Conservation (phyloP, 2,113 vertebrate genomes). For the Amblyornis subalaris region DNA sequence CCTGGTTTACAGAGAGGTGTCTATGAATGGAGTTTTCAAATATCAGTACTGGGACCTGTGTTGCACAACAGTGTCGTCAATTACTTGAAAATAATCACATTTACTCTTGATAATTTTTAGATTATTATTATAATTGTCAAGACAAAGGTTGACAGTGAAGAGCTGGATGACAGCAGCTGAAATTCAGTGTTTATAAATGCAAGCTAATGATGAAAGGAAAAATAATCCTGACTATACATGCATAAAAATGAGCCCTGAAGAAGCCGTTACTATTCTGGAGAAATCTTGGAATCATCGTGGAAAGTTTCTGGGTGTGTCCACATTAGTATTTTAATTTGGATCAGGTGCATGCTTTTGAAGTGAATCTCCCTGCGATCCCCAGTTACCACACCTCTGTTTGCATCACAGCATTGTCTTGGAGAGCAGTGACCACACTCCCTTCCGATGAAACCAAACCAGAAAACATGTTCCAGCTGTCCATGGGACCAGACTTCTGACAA, state of each 20-base stretch:
- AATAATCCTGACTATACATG: not conserved
- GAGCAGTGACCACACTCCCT: not conserved
- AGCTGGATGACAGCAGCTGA: slow-evolving; percentile 4
- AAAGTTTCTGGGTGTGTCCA: slow-evolving; percentile 9
- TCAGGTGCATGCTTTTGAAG: not conserved
- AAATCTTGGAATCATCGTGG: not conserved
- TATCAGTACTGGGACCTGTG: not conserved
- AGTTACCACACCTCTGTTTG: not conserved
- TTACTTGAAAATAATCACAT: not conserved
- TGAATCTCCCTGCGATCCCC: not conserved
- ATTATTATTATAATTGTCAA: not conserved
- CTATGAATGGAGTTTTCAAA: not conserved
- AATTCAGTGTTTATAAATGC: slow-evolving; percentile 8
- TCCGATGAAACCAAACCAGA: not conserved
- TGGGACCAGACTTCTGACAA: not conserved
- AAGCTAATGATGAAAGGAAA: slow-evolving; percentile 4
- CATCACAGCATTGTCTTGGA: not conserved
- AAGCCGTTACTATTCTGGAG: not conserved
- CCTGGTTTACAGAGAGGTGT: not conserved
- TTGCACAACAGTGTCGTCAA: not conserved
- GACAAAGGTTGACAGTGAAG: not conserved
- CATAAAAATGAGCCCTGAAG: not conserved
- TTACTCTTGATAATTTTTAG: not conserved
- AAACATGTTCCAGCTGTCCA: not conserved
- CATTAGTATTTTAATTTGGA: not conserved